Evolutionary conservation across 2,113 vertebrate species (phyloP), one percentile per base, ranked within the genome.

Genomic region (Erythrolamprus reginae): DNA sequence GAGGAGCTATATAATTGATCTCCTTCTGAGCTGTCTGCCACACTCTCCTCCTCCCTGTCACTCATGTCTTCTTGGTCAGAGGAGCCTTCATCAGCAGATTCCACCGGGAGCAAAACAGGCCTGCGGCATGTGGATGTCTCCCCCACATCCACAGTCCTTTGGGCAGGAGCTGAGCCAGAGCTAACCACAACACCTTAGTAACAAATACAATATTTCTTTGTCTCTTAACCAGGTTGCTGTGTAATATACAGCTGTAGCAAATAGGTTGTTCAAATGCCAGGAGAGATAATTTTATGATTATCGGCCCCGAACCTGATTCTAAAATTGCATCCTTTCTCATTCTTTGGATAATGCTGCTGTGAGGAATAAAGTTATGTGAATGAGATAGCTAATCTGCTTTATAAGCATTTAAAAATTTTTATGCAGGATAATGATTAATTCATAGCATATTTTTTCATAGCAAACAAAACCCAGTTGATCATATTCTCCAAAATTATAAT

Each of bases 401-500:
- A 42, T 53, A 42, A 65, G 1, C 1, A 87, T 93, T 90, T 92
- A 85, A 6, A 6, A 19, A 4, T 12, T 77, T 0, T 10, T 88
- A 47, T 92, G 92, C 7, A 4, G 65, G 84, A 4, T 38, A 6
- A 85, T 38, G 3, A 42, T 84, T 90, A 89, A 58, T 42, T 24
- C 12, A 47, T 88, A 56, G 5, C 19, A 53, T 65, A 82, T 9
- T 83, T 89, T 91, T n/a, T 93, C 23, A 26, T 86, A 5, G 52
- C 42, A 82, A 58, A 88, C 28, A 26, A 45, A 89, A 13, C 56
- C n/a, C 15, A 19, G 24, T 45, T 48, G 21, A 1, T 90, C 92
- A 88, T 53, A 90, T 90, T 13, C 6, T 84, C 45, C 58, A 84
- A 89, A 94, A 92, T 3, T 52, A 28, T 92, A 45, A 33, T 13